Percentiles rank a stretch among this genome's conserved stretches.
Evolutionary conservation across 2,113 vertebrate species (phyloP).

Genomic region (Micronycteris hirsuta): DNA sequence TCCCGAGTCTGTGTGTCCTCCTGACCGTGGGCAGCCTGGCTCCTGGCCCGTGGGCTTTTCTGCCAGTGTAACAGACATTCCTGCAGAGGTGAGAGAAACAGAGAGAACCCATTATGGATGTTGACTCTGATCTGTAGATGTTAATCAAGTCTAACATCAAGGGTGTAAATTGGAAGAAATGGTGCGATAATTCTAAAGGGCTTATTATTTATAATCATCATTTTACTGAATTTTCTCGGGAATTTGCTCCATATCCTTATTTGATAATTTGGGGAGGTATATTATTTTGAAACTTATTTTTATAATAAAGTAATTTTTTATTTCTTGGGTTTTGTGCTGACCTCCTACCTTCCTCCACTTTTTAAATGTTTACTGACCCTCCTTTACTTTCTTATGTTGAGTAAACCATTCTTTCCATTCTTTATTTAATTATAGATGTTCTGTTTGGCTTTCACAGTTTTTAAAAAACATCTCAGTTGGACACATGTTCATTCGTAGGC

Average conservation of each 20-base stretch:
- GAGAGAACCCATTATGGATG: neutral
- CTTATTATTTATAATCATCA: neutral
- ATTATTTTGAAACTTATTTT: constrained; percentile 31
- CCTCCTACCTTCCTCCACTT: neutral
- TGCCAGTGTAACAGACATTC: neutral
- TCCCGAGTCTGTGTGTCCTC: neutral
- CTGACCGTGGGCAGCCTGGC: neutral
- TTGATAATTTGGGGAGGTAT: neutral
- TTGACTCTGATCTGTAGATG: neutral
- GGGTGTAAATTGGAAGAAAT: neutral
- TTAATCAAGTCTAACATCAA: neutral
- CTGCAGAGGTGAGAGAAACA: neutral
- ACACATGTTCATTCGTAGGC: neutral
- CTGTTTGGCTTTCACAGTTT: neutral
- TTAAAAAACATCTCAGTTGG: neutral
- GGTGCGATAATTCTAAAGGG: neutral
- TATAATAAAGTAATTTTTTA: neutral
- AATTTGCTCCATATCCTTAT: neutral
- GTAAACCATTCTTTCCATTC: neutral
- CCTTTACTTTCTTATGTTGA: neutral
- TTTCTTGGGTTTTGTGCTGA: neutral
- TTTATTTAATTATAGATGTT: neutral
- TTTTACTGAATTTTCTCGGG: neutral
- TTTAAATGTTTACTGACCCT: neutral
- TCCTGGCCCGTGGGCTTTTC: neutral